A percentile compares a stretch with the other conserved stretches of the same genome.
Evolutionary conservation across 2,888 invertebrate genomes (phyloP).

Genomic region (Papilio gigon): DNA sequence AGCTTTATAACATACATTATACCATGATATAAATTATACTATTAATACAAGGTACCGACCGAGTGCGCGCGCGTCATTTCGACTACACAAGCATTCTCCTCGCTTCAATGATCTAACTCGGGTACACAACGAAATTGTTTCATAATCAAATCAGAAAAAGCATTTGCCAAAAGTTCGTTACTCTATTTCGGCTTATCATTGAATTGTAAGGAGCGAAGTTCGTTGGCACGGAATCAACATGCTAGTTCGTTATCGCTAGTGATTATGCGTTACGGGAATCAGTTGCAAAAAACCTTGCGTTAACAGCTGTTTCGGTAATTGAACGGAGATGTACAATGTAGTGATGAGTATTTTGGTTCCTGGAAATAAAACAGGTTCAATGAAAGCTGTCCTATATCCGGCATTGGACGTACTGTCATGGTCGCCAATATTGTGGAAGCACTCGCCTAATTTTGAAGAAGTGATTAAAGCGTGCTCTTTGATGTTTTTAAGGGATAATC

Average conservation of each 20-base stretch:
- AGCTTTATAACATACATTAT: no score
- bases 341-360: background rate
- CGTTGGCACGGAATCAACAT: conserved; percentile 25
- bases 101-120: background rate
- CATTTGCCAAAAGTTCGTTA: conserved; percentile 21
- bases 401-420: no score
- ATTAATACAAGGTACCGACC: background rate
- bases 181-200: conserved; percentile 17
- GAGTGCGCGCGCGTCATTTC: background rate
- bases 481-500: no score
- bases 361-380: no score
- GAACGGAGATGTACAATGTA: background rate
- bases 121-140: background rate
- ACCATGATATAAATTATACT: background rate
- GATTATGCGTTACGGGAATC: background rate
- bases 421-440: no score
- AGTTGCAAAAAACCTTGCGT: background rate
- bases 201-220: conserved; percentile 27
- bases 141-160: background rate
- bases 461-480: no score
- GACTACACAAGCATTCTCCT: background rate
- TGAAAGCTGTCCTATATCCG: background rate
- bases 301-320: background rate
- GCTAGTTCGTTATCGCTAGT: conserved; percentile 2
- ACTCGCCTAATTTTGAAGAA: no score